Percentiles rank a stretch among this genome's conserved stretches.
phyloP scores from a whole-genome alignment of 2,797 vertebrate genomes.

The Denticeps clupeoides region DNA sequence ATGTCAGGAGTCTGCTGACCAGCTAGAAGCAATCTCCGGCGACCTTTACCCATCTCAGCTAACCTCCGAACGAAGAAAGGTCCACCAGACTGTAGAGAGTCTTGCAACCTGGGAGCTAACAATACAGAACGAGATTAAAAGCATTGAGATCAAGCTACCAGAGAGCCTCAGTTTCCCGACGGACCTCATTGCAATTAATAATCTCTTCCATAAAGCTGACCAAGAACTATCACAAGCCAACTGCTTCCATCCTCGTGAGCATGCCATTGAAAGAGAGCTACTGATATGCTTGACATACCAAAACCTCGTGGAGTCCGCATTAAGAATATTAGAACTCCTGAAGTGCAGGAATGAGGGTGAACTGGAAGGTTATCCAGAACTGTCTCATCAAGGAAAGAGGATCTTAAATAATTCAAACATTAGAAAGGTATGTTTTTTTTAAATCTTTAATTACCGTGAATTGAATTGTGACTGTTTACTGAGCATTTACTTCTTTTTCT shows the following conservation, averaged over 20 bases:
- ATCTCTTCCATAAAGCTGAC: constrained; percentile 35
- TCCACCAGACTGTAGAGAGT: constrained; percentile 32
- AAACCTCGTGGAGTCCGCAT: constrained; percentile 56
- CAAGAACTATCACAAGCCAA: constrained; percentile 46
- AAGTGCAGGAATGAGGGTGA: constrained; percentile 30
- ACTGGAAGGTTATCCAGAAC: constrained; percentile 32
- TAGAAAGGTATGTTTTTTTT: constrained; percentile 44
- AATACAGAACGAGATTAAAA: constrained; percentile 36
- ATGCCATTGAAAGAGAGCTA: constrained; percentile 52
- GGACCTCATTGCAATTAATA: constrained; percentile 32
- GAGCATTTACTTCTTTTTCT: constrained; percentile 2
- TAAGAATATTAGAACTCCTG: constrained; percentile 51
- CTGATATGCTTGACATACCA: constrained; percentile 58
- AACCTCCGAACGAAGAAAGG: constrained; percentile 41
- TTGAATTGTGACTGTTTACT: too few relatives aligned
- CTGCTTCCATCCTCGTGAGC: constrained; percentile 50
- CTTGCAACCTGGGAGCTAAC: constrained; percentile 46
- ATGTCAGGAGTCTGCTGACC: constrained; percentile 49
- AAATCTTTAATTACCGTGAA: not conserved
- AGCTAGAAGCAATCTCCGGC: constrained; percentile 47
- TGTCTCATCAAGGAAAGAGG: constrained; percentile 43
- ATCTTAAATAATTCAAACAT: constrained; percentile 48
- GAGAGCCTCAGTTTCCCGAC: constrained; percentile 22
- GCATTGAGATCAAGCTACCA: constrained; percentile 41
- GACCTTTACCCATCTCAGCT: constrained; percentile 47